These are phyloP conservation scores for Drosophila mettleri DNA, from an alignment of 2,888 invertebrate species.

Conservation along the genomic window DNA sequence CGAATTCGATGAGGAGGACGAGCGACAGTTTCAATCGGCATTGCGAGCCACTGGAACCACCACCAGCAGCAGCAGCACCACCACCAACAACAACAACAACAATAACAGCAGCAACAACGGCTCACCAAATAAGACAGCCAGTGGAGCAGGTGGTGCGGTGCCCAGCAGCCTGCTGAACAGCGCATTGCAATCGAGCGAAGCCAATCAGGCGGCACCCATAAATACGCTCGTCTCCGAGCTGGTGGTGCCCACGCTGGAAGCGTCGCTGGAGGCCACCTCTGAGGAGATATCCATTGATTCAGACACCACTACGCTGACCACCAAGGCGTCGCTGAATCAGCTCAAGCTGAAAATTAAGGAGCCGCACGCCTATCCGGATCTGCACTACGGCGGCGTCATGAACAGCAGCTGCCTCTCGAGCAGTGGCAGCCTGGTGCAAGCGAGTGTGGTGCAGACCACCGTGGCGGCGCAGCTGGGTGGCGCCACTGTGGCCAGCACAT, in stretches of 20 bases:
- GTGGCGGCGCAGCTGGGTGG: conserved; percentile 61
- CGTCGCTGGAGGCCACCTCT: conserved; percentile 85
- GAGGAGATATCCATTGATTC: conserved; percentile 85
- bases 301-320: conserved; percentile 85
- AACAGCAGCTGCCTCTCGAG: conserved; percentile 58
- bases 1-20: conserved; percentile 92
- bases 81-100: too few species aligned
- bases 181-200: conserved; percentile 64
- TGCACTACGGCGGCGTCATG: conserved; percentile 86
- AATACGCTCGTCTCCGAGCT: conserved; percentile 68
- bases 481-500: conserved; percentile 67
- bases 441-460: conserved; percentile 75
- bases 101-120: conserved; percentile 10
- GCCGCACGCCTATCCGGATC: conserved; percentile 90
- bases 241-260: conserved; percentile 78
- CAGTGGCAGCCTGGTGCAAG: conserved; percentile 64
- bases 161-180: conserved; percentile 38
- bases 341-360: conserved; percentile 96
- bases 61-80: conserved; percentile 26
- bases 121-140: conserved; percentile 51
- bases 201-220: conserved; percentile 61
- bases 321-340: conserved; percentile 92
- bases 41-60: conserved; percentile 87
- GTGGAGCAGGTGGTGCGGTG: conserved; percentile 7
- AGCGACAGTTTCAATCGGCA: conserved; percentile 90